Conservation (phyloP, 2,797 vertebrate species). For the Tapera naevia region DNA sequence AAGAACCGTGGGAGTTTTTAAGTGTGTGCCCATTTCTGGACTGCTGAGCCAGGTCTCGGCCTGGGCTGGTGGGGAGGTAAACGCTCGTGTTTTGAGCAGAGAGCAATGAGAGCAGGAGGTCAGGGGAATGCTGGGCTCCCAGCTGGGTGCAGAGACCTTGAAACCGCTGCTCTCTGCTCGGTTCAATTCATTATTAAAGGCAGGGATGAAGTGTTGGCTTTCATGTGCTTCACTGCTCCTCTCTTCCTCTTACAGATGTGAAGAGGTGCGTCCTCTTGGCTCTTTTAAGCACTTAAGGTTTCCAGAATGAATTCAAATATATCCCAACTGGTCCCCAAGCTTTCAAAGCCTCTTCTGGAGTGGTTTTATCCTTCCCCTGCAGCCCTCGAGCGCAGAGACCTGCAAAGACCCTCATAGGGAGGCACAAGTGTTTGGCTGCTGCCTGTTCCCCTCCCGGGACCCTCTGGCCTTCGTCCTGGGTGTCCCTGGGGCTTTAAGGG, state of each 20-base stretch:
- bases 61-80: rapidly evolving
- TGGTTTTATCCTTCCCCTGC: not conserved
- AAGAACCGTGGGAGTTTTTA: rapidly evolving
- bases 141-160: not conserved
- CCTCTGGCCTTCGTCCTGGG: not conserved
- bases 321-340: not conserved
- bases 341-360: not conserved
- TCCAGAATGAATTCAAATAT: not conserved
- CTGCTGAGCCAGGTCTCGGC: not conserved
- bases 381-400: not conserved
- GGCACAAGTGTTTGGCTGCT: rapidly evolving
- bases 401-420: rapidly evolving
- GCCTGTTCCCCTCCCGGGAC: no score
- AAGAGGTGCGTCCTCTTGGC: not conserved
- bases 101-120: not conserved
- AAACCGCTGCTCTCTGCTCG: not conserved
- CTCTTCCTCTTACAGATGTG: not conserved
- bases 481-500: not conserved
- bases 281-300: not conserved
- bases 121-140: not conserved
- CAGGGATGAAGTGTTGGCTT: not conserved
- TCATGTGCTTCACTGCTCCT: not conserved
- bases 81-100: rapidly evolving
- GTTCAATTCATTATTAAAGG: not conserved
- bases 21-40: rapidly evolving